Evolutionary conservation across 2,888 invertebrate genomes (phyloP).

Genomic region (Apamea anceps): DNA sequence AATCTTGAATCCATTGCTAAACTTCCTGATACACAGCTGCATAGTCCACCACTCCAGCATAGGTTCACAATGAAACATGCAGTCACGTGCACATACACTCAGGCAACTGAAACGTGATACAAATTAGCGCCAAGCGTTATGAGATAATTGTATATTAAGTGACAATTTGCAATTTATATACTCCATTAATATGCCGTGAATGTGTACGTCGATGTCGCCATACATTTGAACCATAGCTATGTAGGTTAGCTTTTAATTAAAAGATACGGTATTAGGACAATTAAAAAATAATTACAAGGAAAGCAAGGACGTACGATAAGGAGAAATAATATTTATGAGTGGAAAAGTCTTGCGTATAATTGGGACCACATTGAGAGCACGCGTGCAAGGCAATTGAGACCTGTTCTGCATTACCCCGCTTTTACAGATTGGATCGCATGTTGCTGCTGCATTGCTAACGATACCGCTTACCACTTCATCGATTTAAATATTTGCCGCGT

Average conservation of each 20-base stretch:
- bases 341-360: constrained; percentile 19
- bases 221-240: constrained; percentile 17
- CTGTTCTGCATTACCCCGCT: constrained; percentile 30
- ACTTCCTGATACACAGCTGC: background rate
- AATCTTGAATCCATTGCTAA: background rate
- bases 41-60: background rate
- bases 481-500: background rate
- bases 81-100: constrained; percentile 58
- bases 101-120: constrained; percentile 62
- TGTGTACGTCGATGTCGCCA: constrained; percentile 1
- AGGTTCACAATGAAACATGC: constrained; percentile 7
- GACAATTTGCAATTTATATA: constrained; percentile 68
- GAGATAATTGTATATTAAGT: constrained; percentile 63
- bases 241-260: constrained; percentile 26
- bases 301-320: constrained; percentile 25
- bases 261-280: constrained; percentile 19
- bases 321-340: constrained; percentile 6
- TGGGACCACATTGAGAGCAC: constrained; percentile 32
- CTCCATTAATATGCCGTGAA: constrained; percentile 55
- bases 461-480: background rate
- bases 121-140: constrained; percentile 52
- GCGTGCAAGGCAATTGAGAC: constrained; percentile 19
- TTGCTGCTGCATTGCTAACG: background rate
- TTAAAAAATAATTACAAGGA: constrained; percentile 6
- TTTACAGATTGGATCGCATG: constrained; percentile 15